Conservation (phyloP, 1,140 invertebrate genomes). For the Heliconius hewitsoni region DNA sequence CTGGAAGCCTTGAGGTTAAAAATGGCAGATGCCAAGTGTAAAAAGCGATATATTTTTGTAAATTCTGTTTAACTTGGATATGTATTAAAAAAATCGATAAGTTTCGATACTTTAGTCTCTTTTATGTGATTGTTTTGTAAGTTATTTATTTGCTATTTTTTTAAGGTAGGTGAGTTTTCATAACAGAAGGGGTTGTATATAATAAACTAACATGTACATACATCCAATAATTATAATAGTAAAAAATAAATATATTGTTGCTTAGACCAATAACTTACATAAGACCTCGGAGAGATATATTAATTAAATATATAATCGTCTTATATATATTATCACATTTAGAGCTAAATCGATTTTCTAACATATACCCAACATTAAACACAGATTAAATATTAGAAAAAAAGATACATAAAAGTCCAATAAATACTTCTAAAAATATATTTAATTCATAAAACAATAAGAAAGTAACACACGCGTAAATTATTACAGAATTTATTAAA, state of each 20-base stretch:
- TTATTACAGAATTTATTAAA: constrained; percentile 11
- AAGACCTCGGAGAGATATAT: no score
- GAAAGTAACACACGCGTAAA: not conserved
- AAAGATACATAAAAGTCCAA: constrained; percentile 5
- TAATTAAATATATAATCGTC: no score
- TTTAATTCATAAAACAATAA: constrained; percentile 14
- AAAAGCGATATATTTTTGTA: not conserved
- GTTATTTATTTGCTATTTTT: not conserved
- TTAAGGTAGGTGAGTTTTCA: not conserved
- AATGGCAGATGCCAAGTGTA: constrained; percentile 17
- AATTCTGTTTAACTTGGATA: not conserved
- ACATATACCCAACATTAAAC: constrained; percentile 2
- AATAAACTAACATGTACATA: not conserved
- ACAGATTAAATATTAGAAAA: not conserved
- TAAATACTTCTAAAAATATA: constrained; percentile 31
- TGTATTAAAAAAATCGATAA: not conserved
- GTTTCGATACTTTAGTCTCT: not conserved
- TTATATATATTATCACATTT: no score
- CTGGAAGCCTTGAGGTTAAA: constrained; percentile 45
- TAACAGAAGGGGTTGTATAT: not conserved
- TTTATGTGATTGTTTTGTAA: not conserved
- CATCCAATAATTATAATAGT: not conserved
- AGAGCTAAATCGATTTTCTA: not conserved
- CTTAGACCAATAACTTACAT: not conserved
- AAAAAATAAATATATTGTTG: not conserved